Conservation (phyloP, 2,113 vertebrate genomes). For the Paedocypris sp. region DNA sequence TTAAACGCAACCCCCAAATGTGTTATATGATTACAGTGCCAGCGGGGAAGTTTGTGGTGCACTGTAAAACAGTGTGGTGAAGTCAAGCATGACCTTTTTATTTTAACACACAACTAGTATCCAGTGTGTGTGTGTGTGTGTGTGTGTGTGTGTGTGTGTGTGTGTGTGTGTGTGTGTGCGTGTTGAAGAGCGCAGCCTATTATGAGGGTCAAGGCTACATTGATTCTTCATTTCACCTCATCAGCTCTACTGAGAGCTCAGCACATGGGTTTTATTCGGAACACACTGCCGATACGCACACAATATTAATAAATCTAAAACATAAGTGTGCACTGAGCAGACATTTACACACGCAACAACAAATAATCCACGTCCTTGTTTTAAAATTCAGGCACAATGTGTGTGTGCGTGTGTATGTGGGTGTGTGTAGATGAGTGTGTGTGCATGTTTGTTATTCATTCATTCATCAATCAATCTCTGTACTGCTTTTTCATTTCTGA, state of each 20-base stretch:
- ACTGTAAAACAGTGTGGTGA: background rate
- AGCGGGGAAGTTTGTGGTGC: background rate
- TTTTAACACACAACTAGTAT: background rate
- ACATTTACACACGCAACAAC: background rate
- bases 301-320: background rate
- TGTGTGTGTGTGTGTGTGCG: background rate
- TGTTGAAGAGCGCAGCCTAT: background rate
- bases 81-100: background rate
- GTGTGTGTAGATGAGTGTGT: too few species aligned
- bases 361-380: background rate
- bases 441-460: too few species aligned
- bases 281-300: background rate
- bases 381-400: background rate
- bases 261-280: background rate
- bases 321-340: background rate
- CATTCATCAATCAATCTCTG: too few species aligned
- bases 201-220: constrained; percentile 7
- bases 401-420: too few species aligned
- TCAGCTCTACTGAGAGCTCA: background rate
- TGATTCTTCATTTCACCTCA: background rate
- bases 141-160: background rate
- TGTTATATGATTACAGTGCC: background rate
- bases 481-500: too few species aligned
- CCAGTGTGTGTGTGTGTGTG: background rate
- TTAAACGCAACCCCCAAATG: background rate